These are phyloP conservation scores for Lasioglossum lativentre DNA, from an alignment of 2,888 invertebrate genomes.

Conservation along the genomic window DNA sequence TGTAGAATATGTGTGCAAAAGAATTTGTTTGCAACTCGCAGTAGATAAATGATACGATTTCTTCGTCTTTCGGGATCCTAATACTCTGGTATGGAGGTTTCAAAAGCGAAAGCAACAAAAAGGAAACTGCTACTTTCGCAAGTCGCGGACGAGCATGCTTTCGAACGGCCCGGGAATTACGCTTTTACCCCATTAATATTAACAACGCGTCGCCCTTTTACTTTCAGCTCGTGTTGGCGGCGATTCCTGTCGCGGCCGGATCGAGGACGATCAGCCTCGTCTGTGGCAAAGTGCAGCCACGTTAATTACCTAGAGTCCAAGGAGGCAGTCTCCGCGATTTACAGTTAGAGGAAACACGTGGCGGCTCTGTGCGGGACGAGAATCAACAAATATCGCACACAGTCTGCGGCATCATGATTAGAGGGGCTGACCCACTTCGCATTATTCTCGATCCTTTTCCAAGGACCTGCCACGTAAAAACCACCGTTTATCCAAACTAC, in stretches of 20 bases:
- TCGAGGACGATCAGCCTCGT: constrained; percentile 30
- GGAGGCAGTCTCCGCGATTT: constrained; percentile 9
- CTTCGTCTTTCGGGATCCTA: background rate
- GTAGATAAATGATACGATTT: background rate
- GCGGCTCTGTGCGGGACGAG: background rate
- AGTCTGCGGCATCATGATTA: background rate
- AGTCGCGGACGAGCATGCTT: constrained; percentile 20
- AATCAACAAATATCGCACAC: background rate
- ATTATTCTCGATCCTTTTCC: background rate
- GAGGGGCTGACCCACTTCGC: background rate
- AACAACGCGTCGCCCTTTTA: constrained; percentile 43
- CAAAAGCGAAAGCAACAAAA: background rate
- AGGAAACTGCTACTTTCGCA: background rate
- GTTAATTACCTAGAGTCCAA: constrained; percentile 22
- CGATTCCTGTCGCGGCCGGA: constrained; percentile 20
- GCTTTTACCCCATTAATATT: constrained; percentile 48
- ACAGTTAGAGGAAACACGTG: constrained; percentile 13
- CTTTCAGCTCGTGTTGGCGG: constrained; percentile 40
- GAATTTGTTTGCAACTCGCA: too few relatives aligned
- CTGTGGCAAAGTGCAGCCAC: constrained; percentile 12
- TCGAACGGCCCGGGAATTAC: constrained; percentile 26
- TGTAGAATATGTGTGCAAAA: too few relatives aligned
- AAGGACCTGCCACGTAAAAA: background rate
- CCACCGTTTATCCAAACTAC: background rate
- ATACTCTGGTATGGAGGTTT: background rate